These are phyloP conservation scores for Thomomys bottae DNA, from an alignment of 2,113 vertebrate species.

Conservation along the genomic window DNA sequence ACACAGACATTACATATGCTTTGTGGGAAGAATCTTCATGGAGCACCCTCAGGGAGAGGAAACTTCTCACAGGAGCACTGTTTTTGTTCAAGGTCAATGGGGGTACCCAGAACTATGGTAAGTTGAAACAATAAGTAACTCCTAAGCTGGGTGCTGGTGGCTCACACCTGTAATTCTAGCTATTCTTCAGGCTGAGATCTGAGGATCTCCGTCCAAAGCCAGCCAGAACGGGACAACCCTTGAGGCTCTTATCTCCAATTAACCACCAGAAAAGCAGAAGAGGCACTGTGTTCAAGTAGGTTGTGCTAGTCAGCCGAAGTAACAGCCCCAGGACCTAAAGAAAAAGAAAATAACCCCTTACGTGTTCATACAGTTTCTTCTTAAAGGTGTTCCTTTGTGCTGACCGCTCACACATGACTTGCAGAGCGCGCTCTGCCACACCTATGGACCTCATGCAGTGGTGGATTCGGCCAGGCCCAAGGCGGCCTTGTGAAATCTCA, in stretches of 20 bases:
- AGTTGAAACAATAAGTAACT: not conserved
- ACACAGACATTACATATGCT: not conserved
- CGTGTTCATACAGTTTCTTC: slow-evolving; percentile 92
- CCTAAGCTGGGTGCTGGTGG: no score
- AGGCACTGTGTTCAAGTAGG: no score
- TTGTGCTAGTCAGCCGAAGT: no score
- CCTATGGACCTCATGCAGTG: slow-evolving; percentile 95
- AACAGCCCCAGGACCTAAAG: no score
- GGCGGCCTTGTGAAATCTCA: slow-evolving; percentile 93
- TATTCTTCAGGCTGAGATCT: no score
- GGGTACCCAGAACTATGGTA: not conserved
- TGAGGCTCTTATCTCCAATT: no score
- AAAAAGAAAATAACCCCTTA: slow-evolving; percentile 78
- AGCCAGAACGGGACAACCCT: no score
- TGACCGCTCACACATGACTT: slow-evolving; percentile 90
- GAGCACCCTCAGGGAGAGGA: not conserved
- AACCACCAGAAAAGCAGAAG: no score
- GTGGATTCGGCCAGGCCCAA: slow-evolving; percentile 94
- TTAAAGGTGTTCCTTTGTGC: slow-evolving; percentile 88
- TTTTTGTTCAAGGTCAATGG: not conserved
- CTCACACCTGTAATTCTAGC: no score
- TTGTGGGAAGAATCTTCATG: not conserved
- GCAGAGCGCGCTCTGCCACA: slow-evolving; percentile 87
- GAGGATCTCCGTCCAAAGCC: no score
- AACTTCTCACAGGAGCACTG: not conserved